Conservation (phyloP, 2,888 invertebrate species). For the Pegoplata infirma region DNA sequence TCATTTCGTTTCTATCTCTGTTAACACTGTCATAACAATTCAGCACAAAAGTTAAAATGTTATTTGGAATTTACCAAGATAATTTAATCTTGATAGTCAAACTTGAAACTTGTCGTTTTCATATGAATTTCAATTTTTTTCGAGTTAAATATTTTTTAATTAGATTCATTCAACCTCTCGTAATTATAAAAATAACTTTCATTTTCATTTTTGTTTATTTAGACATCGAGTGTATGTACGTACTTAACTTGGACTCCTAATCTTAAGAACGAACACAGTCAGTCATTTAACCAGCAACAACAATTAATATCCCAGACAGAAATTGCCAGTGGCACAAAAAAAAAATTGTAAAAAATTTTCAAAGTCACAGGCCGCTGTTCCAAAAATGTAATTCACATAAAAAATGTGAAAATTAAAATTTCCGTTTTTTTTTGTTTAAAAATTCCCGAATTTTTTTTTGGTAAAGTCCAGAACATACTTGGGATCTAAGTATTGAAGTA, state of each 20-base stretch:
- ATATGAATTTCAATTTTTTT: neutral
- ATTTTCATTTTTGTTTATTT: constrained; percentile 11
- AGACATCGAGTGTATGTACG: neutral
- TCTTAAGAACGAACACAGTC: neutral
- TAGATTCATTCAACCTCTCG: neutral
- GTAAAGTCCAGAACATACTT: too few relatives aligned
- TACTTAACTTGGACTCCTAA: constrained; percentile 15
- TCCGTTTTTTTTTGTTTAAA: too few relatives aligned
- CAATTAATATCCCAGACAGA: neutral
- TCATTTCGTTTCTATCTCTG: neutral
- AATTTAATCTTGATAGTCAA: neutral
- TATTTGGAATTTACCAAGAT: constrained; percentile 9
- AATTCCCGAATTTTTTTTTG: too few relatives aligned
- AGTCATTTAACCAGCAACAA: too few relatives aligned
- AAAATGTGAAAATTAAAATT: too few relatives aligned
- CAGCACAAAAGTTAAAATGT: neutral
- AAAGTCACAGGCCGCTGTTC: too few relatives aligned
- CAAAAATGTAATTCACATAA: too few relatives aligned
- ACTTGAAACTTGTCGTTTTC: neutral
- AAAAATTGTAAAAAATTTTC: too few relatives aligned
- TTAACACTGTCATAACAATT: neutral
- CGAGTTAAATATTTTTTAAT: neutral
- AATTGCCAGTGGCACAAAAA: too few relatives aligned
- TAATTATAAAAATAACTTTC: constrained; percentile 31
- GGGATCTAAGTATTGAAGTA: too few relatives aligned